Base-by-base conservation (phyloP, 2,797 vertebrate genomes). In the Cynodonichthys magdalenae region DNA sequence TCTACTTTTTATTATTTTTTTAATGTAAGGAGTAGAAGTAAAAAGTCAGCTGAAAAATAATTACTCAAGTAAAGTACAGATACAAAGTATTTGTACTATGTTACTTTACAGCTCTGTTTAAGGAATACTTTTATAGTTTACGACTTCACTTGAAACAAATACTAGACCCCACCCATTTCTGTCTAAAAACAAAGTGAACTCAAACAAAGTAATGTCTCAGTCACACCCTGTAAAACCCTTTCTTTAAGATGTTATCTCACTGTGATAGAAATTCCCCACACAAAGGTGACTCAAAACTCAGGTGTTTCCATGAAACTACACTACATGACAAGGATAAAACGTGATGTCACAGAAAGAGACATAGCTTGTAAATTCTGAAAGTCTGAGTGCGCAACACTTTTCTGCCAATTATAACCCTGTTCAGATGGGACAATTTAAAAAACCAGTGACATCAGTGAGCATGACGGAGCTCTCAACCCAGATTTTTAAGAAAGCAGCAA, bases 281-380 rank as follows among this genome's bases (percentile, higher is more conserved):
- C 4, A 10, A 15, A 53, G 39, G 51, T 34, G n/a, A n/a, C n/a
- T n/a, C n/a, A 56, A 3, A 58, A 19, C n/a, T 36, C 11, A 58
- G 18, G 14, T 55, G 70, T 49, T 79, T 73, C 75, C 75, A 65
- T 69, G 63, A 79, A 63, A 20, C 15, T 0, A 24, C 5, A 6
- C 2, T 2, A 49, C 12, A 52, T 50, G 50, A 44, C 47, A 34
- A 61, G 53, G 31, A 49, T 28, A 5, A 34, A 62, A 56, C 54
- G 6, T 83, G 78, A 84, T 51, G 19, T 80, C 76, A 81, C 48
- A 4, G 12, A 18, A 1, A 18, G 53, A 42, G 80, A 66, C 0
- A 53, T 47, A 62, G 53, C 58, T 56, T 62, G 3, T 42, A 74
- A 69, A 24, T 36, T 12, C n/a, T n/a, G n/a, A n/a, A n/a, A n/a